phyloP scores from a whole-genome alignment of 2,888 invertebrate species.

The Drosophila birchii region DNA sequence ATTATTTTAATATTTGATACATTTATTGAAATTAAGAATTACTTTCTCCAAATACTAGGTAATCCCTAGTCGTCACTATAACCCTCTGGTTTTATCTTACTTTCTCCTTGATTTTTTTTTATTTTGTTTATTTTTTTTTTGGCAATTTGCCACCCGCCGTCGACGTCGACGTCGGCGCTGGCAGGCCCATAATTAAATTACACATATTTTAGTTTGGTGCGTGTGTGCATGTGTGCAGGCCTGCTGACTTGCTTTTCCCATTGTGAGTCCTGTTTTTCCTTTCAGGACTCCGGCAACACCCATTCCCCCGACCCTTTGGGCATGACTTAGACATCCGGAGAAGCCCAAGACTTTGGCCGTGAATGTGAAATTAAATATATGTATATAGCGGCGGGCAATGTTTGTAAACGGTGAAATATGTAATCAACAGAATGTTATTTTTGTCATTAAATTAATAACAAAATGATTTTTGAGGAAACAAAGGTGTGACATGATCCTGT shows the following conservation, averaged over 20 bases:
- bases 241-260: constrained; percentile 75
- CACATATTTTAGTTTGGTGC: constrained; percentile 53
- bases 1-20: no score
- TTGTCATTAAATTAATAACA: constrained; percentile 71
- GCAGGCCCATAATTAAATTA: constrained; percentile 77
- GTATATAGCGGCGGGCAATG: constrained; percentile 1
- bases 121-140: constrained; percentile 47
- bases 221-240: constrained; percentile 59
- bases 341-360: constrained; percentile 47
- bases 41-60: not conserved
- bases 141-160: constrained; percentile 80
- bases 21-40: not conserved
- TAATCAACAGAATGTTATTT: constrained; percentile 70
- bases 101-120: constrained; percentile 26
- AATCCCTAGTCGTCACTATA: not conserved
- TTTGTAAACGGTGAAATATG: constrained; percentile 64
- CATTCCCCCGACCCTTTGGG: constrained; percentile 14
- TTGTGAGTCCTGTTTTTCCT: constrained; percentile 47
- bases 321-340: constrained; percentile 56
- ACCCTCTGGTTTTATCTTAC: constrained; percentile 9
- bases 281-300: constrained; percentile 54
- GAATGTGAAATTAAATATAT: constrained; percentile 58
- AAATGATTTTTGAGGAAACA: constrained; percentile 21
- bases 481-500: not conserved
- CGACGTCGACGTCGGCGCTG: constrained; percentile 47